Evolutionary conservation across 2,888 invertebrate genomes (phyloP), one percentile per base, ranked within the genome.

Genomic region (Caenorhabditis macrosperma): DNA sequence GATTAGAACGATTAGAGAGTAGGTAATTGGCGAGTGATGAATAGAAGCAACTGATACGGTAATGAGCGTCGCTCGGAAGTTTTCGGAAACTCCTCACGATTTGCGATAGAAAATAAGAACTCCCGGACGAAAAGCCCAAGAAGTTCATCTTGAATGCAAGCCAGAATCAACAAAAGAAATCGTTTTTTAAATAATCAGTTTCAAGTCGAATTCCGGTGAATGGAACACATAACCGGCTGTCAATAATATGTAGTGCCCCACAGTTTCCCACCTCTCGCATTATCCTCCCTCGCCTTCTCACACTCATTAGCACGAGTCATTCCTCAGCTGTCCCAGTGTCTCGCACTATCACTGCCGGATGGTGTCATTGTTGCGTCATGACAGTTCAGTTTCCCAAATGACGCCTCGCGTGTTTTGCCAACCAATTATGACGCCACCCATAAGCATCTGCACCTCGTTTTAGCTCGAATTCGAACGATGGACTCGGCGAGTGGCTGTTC

Each of bases 401-500:
- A 46, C 33, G 28, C 38, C 52, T 28, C 44, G 0, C 30, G 0
- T 61, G 44, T 61, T 61, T 71, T 71, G 54, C n/a, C 61, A 61
- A 50, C 63, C 54, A 72, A 72, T 72, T 72, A 72, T 72, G 72
- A 72, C 72, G 72, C 35, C 72, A 72, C 46, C 35, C 48, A 35
- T 24, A 48, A 46, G 15, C 38, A 50, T 26, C 38, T 52, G n/a
- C 48, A n/a, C 35, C 20, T 2, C 9, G 6, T 69, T 71, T 9
- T 67, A 78, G 78, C 17, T 67, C 71, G 33, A 71, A 78, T 67
- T 60, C 69, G 35, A 78, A 80, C 41, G 80, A 83, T 55, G 81
- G 82, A 50, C 77, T 54, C 54, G 76, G 81, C 9, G 86, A 86
- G 72, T 86, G 86, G 86, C 38, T 86, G n/a, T 85, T 81, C 30